phyloP scores from a whole-genome alignment of 2,888 invertebrate genomes.

The Heliconius charithonia region DNA sequence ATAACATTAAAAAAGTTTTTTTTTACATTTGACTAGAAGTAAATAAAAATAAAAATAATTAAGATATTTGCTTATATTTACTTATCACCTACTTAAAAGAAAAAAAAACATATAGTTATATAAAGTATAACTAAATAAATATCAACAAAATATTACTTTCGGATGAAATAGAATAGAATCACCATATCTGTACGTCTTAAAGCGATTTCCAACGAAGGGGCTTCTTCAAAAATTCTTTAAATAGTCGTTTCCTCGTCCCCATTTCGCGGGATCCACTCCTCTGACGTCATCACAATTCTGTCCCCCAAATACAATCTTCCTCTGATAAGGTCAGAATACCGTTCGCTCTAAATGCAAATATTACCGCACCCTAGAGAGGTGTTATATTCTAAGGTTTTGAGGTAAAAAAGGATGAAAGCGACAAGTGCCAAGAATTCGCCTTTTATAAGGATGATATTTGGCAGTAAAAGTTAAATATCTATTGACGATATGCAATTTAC shows the following conservation, averaged over 20 bases:
- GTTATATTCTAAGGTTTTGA: constrained; percentile 77
- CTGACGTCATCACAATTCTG: constrained; percentile 72
- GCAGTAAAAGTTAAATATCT: constrained; percentile 78
- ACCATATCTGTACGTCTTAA: neutral
- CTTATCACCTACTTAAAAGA: neutral
- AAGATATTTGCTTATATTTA: neutral
- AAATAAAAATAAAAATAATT: neutral
- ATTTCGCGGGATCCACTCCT: constrained; percentile 31
- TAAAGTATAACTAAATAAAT: too few relatives aligned
- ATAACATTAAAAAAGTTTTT: too few relatives aligned
- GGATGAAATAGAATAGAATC: too few relatives aligned
- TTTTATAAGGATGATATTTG: constrained; percentile 76
- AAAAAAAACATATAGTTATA: too few relatives aligned
- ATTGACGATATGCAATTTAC: constrained; percentile 60
- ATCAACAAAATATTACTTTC: too few relatives aligned
- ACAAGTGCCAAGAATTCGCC: constrained; percentile 78
- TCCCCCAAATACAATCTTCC: constrained; percentile 78
- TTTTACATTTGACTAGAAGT: too few relatives aligned
- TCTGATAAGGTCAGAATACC: constrained; percentile 81
- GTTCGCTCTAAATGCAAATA: constrained; percentile 83
- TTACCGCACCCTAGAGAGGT: constrained; percentile 79
- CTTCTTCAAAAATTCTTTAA: constrained; percentile 1
- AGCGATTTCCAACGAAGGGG: neutral
- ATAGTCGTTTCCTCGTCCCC: constrained; percentile 26
- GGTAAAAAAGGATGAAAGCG: constrained; percentile 79